Evolutionary conservation across 1,140 invertebrate species (phyloP).

Genomic region (Drosophila subpulchrella): DNA sequence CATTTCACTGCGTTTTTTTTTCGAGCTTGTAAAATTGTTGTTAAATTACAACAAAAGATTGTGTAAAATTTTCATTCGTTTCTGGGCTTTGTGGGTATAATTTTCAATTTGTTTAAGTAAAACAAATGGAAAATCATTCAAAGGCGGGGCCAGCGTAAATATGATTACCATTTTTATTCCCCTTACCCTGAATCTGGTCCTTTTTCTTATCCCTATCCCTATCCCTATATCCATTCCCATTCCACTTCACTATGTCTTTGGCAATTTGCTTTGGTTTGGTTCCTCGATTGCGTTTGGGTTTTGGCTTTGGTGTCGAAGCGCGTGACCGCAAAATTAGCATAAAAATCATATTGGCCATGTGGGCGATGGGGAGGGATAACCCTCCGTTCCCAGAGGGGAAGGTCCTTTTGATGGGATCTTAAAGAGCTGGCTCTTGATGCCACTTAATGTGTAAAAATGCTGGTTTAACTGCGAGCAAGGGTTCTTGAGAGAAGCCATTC

Average conservation of each 20-base stretch:
- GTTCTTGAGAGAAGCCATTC: slow-evolving; percentile 7
- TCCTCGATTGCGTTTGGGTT: slow-evolving; percentile 40
- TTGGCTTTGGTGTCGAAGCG: slow-evolving; percentile 58
- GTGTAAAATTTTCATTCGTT: slow-evolving; percentile 41
- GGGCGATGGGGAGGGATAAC: slow-evolving; percentile 21
- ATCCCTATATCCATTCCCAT: not conserved
- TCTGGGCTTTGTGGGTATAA: slow-evolving; percentile 61
- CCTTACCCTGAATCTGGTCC: slow-evolving; percentile 42
- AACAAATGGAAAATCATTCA: slow-evolving; percentile 74
- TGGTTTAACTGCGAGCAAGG: not conserved
- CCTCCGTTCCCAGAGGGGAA: not conserved
- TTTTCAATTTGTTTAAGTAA: slow-evolving; percentile 82
- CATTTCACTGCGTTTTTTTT: slow-evolving; percentile 10
- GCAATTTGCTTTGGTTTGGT: slow-evolving; percentile 66
- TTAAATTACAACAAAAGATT: slow-evolving; percentile 65
- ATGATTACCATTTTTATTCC: slow-evolving; percentile 76
- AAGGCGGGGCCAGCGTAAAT: slow-evolving; percentile 66
- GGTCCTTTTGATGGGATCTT: slow-evolving; percentile 36
- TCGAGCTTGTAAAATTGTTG: slow-evolving; percentile 62
- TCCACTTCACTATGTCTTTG: slow-evolving; percentile 32
- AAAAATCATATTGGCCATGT: slow-evolving; percentile 80
- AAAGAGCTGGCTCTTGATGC: slow-evolving; percentile 24
- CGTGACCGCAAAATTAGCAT: slow-evolving; percentile 80
- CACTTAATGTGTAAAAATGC: slow-evolving; percentile 28
- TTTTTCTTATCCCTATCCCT: not conserved